A percentile compares a stretch with the other conserved stretches of the same genome.
phyloP scores from a whole-genome alignment of 35 echinoderm and acorn worm species.

The Ophioderma brevispina region DNA sequence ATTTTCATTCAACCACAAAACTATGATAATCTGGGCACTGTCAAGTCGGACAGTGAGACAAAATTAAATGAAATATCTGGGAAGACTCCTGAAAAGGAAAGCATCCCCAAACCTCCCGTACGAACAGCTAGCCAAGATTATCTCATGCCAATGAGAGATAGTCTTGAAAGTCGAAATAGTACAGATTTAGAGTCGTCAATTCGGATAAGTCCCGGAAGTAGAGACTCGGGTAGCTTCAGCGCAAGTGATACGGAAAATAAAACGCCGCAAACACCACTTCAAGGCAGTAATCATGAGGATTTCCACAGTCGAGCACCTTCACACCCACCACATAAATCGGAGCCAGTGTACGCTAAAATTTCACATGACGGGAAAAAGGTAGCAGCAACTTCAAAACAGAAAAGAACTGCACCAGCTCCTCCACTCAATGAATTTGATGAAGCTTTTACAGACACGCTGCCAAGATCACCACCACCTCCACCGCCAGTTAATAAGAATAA shows the following conservation, averaged over 20 bases:
- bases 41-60: conserved; percentile 4
- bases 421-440: conserved; percentile 43
- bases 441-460: conserved; percentile 7
- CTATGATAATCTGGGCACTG: conserved; percentile 37
- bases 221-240: conserved; percentile 3
- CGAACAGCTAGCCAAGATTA: conserved; percentile 5
- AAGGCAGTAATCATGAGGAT: not conserved
- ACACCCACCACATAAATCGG: conserved; percentile 24
- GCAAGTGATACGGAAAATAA: conserved; percentile 11
- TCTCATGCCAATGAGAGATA: not conserved
- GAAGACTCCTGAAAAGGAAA: not conserved
- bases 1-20: conserved; percentile 51
- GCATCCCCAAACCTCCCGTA: not conserved
- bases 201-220: not conserved
- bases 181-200: not conserved
- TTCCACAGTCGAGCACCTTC: conserved; percentile 42
- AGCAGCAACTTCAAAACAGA: conserved; percentile 23
- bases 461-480: conserved; percentile 48
- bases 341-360: conserved; percentile 31
- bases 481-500: conserved; percentile 16
- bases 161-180: not conserved
- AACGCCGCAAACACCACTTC: not conserved
- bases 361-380: not conserved
- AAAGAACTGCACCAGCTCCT: conserved; percentile 45
- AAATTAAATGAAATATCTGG: not conserved